Conservation (phyloP, 2,113 vertebrate genomes). For the Crotophaga sulcirostris region DNA sequence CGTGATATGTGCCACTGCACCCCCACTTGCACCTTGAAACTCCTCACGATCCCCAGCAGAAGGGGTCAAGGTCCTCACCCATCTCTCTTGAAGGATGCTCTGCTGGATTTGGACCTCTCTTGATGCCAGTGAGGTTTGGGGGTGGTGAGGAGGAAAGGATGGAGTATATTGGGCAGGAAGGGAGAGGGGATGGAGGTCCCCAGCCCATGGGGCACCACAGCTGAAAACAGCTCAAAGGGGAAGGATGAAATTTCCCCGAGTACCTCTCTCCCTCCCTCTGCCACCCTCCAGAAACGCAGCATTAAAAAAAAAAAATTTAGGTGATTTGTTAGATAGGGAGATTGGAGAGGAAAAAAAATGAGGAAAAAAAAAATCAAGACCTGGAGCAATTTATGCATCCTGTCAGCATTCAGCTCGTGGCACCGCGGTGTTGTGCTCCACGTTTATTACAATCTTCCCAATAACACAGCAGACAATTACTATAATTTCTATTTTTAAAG, state of each 20-base stretch:
- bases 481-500: constrained; percentile 73
- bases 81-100: neutral
- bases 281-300: neutral
- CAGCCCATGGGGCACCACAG: neutral
- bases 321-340: neutral
- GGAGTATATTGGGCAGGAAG: neutral
- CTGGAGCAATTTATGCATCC: constrained; percentile 40
- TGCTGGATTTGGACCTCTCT: neutral
- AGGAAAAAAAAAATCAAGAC: neutral
- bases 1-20: fast-evolving
- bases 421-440: neutral
- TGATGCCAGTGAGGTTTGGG: neutral
- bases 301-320: neutral
- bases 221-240: neutral
- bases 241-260: neutral
- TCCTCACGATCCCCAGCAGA: neutral
- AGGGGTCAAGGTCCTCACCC: neutral
- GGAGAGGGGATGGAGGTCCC: neutral
- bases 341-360: too few species aligned
- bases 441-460: constrained; percentile 70
- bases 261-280: neutral
- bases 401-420: constrained; percentile 4
- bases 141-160: neutral
- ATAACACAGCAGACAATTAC: constrained; percentile 75
- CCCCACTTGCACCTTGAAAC: fast-evolving